phyloP scores from a whole-genome alignment of 2,113 vertebrate genomes.

The Antennarius striatus region DNA sequence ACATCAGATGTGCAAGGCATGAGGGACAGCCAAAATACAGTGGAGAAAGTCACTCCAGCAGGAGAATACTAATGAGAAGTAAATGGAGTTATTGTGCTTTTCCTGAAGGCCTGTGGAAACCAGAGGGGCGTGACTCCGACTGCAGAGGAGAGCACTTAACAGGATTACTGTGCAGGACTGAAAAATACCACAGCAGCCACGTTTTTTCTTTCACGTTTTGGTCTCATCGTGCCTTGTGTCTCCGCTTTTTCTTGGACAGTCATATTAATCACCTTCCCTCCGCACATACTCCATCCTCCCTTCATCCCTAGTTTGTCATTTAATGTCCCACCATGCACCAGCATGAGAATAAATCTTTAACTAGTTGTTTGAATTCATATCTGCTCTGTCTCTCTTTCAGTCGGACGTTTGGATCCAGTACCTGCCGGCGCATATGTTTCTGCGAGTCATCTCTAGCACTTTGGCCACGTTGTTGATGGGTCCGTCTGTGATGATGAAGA shows the following conservation, averaged over 20 bases:
- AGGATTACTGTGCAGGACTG: conserved; percentile 71
- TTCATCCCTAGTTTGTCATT: conserved; percentile 11
- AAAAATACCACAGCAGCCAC: conserved; percentile 31
- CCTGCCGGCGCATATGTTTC: conserved; percentile 87
- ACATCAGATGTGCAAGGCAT: not conserved
- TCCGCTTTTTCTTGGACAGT: not conserved
- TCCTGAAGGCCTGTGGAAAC: conserved; percentile 46
- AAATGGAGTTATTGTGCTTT: conserved; percentile 65
- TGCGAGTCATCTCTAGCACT: conserved; percentile 88
- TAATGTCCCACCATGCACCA: not conserved
- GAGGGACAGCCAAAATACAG: conserved; percentile 35
- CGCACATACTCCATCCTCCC: conserved; percentile 3
- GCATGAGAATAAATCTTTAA: too few species aligned
- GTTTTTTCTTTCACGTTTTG: conserved; percentile 21
- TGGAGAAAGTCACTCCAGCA: conserved; percentile 44
- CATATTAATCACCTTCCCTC: conserved; percentile 17
- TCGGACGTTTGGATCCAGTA: conserved; percentile 53
- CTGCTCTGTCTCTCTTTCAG: not conserved
- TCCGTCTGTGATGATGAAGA: conserved; percentile 86
- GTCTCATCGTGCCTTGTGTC: not conserved
- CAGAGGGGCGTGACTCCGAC: conserved; percentile 52
- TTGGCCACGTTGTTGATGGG: conserved; percentile 71
- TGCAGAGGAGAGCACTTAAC: conserved; percentile 75
- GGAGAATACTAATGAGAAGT: conserved; percentile 72
- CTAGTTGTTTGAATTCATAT: too few species aligned